Percentiles rank a stretch among this genome's conserved stretches.
Evolutionary conservation across 1,140 invertebrate genomes (phyloP).

Genomic region (Pissodes strobi): DNA sequence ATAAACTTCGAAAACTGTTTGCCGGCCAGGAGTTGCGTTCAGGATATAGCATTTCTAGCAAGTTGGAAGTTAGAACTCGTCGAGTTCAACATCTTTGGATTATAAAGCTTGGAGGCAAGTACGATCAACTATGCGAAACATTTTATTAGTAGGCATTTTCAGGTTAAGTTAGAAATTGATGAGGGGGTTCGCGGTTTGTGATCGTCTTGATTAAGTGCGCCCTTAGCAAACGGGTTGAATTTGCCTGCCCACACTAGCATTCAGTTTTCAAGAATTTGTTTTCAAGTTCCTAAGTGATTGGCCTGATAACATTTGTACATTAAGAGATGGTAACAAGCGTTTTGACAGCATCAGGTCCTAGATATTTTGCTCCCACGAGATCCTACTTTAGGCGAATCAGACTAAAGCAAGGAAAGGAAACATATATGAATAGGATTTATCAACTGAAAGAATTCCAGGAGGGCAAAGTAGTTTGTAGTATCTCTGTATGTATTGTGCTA

Average conservation of each 20-base stretch:
- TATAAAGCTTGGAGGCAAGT: conserved; percentile 41
- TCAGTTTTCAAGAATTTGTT: too few species aligned
- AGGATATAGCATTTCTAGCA: conserved; percentile 47
- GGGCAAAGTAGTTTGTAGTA: too few species aligned
- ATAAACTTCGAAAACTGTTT: conserved; percentile 56
- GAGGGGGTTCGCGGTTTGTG: conserved; percentile 28
- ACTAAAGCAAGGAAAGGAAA: too few species aligned
- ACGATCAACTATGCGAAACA: conserved; percentile 53
- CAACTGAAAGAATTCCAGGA: too few species aligned
- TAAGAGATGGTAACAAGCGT: too few species aligned
- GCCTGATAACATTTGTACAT: too few species aligned
- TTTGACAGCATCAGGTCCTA: too few species aligned
- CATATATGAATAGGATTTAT: too few species aligned
- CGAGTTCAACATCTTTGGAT: conserved; percentile 45
- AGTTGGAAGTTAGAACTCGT: conserved; percentile 47
- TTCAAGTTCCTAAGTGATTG: too few species aligned
- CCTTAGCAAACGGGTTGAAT: neutral
- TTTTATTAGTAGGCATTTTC: conserved; percentile 52
- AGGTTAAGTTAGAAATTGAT: conserved; percentile 48
- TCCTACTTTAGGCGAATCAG: too few species aligned
- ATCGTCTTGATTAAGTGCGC: conserved; percentile 21
- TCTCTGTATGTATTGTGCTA: too few species aligned
- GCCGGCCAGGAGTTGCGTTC: conserved; percentile 48
- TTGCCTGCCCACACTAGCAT: neutral
- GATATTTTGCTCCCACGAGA: too few species aligned